Base-by-base conservation (phyloP, 1,140 invertebrate species). In the Saccostrea glomerata region DNA sequence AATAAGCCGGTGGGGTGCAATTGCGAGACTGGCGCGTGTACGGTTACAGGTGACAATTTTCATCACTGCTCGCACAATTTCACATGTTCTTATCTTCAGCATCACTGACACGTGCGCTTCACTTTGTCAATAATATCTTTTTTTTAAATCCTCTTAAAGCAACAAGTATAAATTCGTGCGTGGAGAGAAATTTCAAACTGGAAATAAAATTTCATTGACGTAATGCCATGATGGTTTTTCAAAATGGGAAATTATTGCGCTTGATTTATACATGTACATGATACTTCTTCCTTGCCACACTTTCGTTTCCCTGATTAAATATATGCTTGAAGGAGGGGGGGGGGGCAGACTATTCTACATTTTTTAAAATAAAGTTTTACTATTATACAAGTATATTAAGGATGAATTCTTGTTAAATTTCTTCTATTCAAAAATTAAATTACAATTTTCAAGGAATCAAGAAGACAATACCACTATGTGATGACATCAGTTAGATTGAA, bases 1-100 rank as follows among this genome's bases (percentile, higher is more conserved):
- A 77, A 77, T 77, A 77, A 30, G 70, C 70, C 12, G 70, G 30
- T 30, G 70, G 70, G 70, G 70, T 77, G 70, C 70, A 3, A 13
- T 30, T 77, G 70, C 30, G 70, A 20, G 60, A 66, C 60, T 20
- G 20, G 60, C 20, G 17, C 17, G 60, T 15, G 70, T 77, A 73
- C 6, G 30, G 66, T 73, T 73, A 73, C 66, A 25, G 66, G 23
- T 77, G 70, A 36, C 70, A 36, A 77, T 15, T 30, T 77, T 77
- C 70, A 36, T n/a, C 70, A 13, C 13, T 15, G 5, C 12, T 36
- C 7, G 70, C 70, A 77, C 70, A 30, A 11, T 30, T 23, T 77
- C 70, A 13, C 70, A 77, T 12, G 70, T 77, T 20, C 60, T 20
- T n/a, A 20, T 23, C 23, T 66, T 66, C 60, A 20, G 23, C 60